These are phyloP conservation scores for Lucifuga dentata DNA, from an alignment of 2,113 vertebrate genomes.

Conservation along the genomic window DNA sequence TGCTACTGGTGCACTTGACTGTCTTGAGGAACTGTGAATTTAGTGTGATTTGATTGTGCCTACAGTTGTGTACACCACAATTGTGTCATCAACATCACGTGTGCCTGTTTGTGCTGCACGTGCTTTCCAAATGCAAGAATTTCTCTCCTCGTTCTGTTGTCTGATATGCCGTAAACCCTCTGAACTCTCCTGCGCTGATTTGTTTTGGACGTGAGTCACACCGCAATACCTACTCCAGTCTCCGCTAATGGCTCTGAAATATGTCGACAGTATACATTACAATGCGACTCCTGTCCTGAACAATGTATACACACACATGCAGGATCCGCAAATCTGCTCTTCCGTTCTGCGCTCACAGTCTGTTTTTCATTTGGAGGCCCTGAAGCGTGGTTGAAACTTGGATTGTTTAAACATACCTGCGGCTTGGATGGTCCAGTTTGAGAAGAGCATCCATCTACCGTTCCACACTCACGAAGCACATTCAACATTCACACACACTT, in stretches of 20 bases:
- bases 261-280: constrained; percentile 1
- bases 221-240: constrained; percentile 44
- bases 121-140: constrained; percentile 65
- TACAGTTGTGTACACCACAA: constrained; percentile 66
- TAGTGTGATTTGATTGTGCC: constrained; percentile 74
- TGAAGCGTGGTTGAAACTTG: constrained; percentile 60
- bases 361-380: constrained; percentile 77
- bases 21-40: constrained; percentile 68
- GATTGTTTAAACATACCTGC: constrained; percentile 73
- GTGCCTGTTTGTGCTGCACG: constrained; percentile 78
- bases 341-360: constrained; percentile 54
- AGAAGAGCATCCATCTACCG: constrained; percentile 56
- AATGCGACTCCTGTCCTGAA: constrained; percentile 57
- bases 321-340: constrained; percentile 67
- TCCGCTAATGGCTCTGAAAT: constrained; percentile 39
- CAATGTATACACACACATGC: constrained; percentile 44
- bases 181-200: constrained; percentile 57
- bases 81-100: constrained; percentile 72
- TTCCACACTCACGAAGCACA: constrained; percentile 24
- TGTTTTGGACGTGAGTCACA: constrained; percentile 54
- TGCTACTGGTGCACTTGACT: constrained; percentile 62
- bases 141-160: constrained; percentile 39
- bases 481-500: not conserved
- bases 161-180: constrained; percentile 43
- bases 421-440: constrained; percentile 68